Base-by-base conservation (phyloP, 2,888 invertebrate species). In the Psylliodes chrysocephalus region DNA sequence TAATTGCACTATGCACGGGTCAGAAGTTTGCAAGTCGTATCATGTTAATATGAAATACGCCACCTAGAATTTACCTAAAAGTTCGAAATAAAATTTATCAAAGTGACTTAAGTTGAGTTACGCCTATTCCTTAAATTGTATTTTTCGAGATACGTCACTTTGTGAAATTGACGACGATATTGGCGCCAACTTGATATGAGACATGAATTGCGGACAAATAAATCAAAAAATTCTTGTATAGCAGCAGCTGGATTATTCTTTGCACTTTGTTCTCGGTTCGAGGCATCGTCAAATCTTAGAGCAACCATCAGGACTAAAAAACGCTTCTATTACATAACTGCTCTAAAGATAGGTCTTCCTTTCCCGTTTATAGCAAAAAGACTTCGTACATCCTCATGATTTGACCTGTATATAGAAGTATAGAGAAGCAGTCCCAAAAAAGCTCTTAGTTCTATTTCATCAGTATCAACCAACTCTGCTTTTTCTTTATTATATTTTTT, bases 371-470 rank as follows among this genome's bases (percentile, higher is more conserved):
- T 30, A 3, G 51, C 51, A 51, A 28, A 51, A 30, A 51, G 28
- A 51, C 30, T 51, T 1, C 30, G 51, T 28, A 51, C 30, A 51
- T 51, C 51, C 10, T 52, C 35, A 52, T 51, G 28, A 15, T 51
- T 51, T 33, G 51, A 51, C 30, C 30, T 51, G 18, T 28, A 51
- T 30, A 30, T 52, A 10, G 35, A 52, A 4, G 35, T 52, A 35
- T 52, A 52, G 7, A 52, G 15, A 15, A 52, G 17, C 35, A 33
- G 19, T 52, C 52, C 18, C 33, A 52, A 52, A 35, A 52, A 33
- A 17, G 52, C 33, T 33, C 10, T 33, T 2, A 33, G 2, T 51
- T 51, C 51, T 18, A 51, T 18, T 28, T 33, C 33, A n/a, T n/a
- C n/a, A n/a, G n/a, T n/a, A n/a, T n/a, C n/a, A n/a, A n/a, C n/a